phyloP scores from a whole-genome alignment of 2,797 vertebrate genomes.

The Allobates femoralis region DNA sequence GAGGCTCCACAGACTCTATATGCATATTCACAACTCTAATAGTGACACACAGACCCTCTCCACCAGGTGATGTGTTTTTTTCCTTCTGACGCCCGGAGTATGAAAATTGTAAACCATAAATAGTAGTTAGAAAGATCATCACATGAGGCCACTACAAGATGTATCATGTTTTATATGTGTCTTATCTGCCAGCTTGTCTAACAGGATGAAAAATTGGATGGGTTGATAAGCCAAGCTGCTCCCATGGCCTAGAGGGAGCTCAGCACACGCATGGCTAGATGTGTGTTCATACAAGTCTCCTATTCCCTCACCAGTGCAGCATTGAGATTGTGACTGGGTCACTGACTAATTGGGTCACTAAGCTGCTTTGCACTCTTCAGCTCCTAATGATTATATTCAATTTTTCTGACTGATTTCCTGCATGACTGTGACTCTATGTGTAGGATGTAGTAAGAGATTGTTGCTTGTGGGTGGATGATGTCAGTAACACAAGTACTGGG shows the following conservation, averaged over 20 bases:
- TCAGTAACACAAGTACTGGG: constrained; percentile 27
- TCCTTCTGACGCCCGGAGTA: background rate
- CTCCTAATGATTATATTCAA: constrained; percentile 50
- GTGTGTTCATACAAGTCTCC: constrained; percentile 50
- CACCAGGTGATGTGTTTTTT: background rate
- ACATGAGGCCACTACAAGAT: constrained; percentile 13
- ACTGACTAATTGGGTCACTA: constrained; percentile 56
- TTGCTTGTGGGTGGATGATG: constrained; percentile 11
- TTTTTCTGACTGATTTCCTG: constrained; percentile 45
- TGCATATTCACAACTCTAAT: no score
- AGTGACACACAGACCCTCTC: background rate
- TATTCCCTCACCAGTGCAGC: constrained; percentile 37
- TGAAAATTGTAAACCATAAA: background rate
- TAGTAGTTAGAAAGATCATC: background rate
- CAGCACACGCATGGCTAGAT: constrained; percentile 45
- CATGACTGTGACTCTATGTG: constrained; percentile 16
- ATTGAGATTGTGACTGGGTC: constrained; percentile 37
- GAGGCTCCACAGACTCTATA: no score
- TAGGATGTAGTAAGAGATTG: constrained; percentile 12
- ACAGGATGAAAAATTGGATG: constrained; percentile 18
- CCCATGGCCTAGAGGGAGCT: constrained; percentile 47
- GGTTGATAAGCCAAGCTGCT: constrained; percentile 41
- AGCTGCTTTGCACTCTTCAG: constrained; percentile 39
- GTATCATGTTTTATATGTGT: constrained; percentile 17
- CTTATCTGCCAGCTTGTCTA: constrained; percentile 22